Conservation (phyloP, 2,888 invertebrate species). For the Osmoderma eremita region DNA sequence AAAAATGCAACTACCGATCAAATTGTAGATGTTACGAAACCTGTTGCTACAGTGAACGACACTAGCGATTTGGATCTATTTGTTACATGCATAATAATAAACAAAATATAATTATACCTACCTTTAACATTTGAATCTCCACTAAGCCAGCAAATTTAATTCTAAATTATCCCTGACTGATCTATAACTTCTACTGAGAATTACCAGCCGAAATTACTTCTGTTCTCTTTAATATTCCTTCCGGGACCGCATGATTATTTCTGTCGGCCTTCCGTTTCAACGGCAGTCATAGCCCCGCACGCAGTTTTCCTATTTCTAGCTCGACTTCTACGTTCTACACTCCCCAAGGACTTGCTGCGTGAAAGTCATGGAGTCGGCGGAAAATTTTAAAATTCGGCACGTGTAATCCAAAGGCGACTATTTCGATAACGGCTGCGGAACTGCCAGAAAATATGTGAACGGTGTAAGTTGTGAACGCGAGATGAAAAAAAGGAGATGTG, state of each 20-base stretch:
- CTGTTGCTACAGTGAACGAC: no score
- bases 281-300: not conserved
- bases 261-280: not conserved
- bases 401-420: slow-evolving; percentile 21
- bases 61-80: no score
- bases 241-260: slow-evolving; percentile 20
- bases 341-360: not conserved
- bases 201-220: slow-evolving; percentile 10
- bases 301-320: slow-evolving; percentile 1
- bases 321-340: not conserved
- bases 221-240: slow-evolving; percentile 11
- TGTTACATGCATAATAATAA: no score
- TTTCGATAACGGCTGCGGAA: slow-evolving; percentile 11
- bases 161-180: no score
- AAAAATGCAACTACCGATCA: no score
- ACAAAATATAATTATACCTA: no score
- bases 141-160: no score
- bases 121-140: no score
- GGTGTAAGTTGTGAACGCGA: slow-evolving; percentile 17
- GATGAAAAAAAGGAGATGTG: slow-evolving; percentile 1
- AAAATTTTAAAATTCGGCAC: slow-evolving; percentile 29
- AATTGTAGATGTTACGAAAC: no score
- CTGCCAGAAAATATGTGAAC: slow-evolving; percentile 16
- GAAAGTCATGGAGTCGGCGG: slow-evolving; percentile 24
- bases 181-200: not conserved